Conservation (phyloP, 2,797 vertebrate genomes). For the Lepus oiostolus region DNA sequence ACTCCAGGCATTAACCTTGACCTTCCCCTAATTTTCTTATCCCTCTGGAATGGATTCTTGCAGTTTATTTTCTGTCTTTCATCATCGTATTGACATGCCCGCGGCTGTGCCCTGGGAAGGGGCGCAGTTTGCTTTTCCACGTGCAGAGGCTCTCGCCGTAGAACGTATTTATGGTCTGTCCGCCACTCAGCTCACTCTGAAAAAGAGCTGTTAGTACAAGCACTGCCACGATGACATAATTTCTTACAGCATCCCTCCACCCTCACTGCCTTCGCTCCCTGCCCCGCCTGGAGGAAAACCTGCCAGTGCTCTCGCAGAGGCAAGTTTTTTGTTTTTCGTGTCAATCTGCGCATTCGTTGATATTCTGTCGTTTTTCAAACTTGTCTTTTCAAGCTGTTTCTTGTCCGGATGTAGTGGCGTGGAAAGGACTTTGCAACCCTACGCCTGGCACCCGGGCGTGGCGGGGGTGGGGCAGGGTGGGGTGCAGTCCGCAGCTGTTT, state of each 20-base stretch:
- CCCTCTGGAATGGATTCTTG: conserved; percentile 53
- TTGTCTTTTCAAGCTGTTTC: conserved; percentile 31
- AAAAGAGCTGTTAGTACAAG: conserved; percentile 66
- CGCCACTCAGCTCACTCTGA: conserved; percentile 25
- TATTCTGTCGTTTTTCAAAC: conserved; percentile 14
- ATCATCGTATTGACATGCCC: conserved; percentile 38
- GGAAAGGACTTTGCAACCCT: background rate
- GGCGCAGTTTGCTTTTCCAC: conserved; percentile 55
- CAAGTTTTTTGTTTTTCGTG: background rate
- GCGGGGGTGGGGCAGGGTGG: background rate
- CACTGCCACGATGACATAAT: conserved; percentile 74
- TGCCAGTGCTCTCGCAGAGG: background rate
- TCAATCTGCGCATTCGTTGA: background rate
- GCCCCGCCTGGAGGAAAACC: conserved; percentile 65
- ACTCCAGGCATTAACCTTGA: conserved; percentile 62
- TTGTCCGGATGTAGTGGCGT: background rate
- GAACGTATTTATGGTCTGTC: conserved; percentile 54
- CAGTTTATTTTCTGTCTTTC: conserved; percentile 50
- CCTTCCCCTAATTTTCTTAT: conserved; percentile 50
- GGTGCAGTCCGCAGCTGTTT: background rate
- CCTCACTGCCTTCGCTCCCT: conserved; percentile 9
- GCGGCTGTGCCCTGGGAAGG: conserved; percentile 6
- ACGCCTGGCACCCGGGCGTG: background rate
- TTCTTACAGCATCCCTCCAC: conserved; percentile 52
- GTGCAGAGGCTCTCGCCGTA: conserved; percentile 56